Conservation (phyloP, 2,888 invertebrate species). For the Philereme vetulata region DNA sequence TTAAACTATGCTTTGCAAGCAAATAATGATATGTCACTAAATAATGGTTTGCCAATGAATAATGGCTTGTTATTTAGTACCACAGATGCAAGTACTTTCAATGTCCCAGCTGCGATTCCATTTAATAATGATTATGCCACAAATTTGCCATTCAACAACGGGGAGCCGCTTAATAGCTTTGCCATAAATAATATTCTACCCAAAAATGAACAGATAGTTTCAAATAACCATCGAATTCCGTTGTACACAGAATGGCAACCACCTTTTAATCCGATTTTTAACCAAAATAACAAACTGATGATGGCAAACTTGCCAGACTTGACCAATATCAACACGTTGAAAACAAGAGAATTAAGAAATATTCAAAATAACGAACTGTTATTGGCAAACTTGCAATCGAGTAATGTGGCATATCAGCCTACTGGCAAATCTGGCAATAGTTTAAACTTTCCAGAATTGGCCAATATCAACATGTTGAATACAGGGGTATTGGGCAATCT, state of each 20-base stretch:
- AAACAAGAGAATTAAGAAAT: too few species aligned
- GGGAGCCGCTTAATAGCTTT: neutral
- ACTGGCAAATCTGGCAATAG: constrained; percentile 15
- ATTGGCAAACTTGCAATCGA: constrained; percentile 15
- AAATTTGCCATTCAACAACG: neutral
- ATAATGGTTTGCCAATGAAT: neutral
- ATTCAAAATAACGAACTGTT: neutral
- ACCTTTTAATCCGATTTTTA: constrained; percentile 4
- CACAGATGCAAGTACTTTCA: neutral
- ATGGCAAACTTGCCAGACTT: constrained; percentile 1
- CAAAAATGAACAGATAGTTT: neutral
- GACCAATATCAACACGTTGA: too few species aligned
- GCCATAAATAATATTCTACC: neutral
- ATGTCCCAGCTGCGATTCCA: neutral
- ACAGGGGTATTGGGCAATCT: constrained; percentile 45
- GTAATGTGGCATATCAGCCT: constrained; percentile 11
- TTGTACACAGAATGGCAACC: constrained; percentile 2
- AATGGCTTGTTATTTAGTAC: neutral
- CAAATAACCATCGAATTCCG: constrained; percentile 4
- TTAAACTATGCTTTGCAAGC: constrained; percentile 3
- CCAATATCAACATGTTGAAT: constrained; percentile 33
- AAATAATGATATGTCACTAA: constrained; percentile 27
- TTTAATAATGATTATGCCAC: neutral
- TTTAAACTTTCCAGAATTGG: constrained; percentile 13
- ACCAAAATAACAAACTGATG: constrained; percentile 5